A percentile compares a stretch with the other conserved stretches of the same genome.
Conservation (phyloP, 2,797 vertebrate genomes). For the Adelosebastes latens region DNA sequence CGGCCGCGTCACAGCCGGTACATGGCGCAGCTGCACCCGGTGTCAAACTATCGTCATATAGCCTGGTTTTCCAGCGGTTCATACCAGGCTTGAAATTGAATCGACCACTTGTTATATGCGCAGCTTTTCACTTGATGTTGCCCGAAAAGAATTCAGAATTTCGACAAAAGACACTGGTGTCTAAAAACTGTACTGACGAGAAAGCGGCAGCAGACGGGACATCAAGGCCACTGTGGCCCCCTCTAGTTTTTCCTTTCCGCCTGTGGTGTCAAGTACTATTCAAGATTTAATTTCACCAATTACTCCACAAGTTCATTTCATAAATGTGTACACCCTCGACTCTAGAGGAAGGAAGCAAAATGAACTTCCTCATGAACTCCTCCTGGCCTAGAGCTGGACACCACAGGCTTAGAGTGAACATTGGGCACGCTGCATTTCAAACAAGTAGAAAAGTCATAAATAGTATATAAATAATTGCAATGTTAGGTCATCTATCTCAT, state of each 20-base stretch:
- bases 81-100: too few species aligned
- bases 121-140: background rate
- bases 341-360: background rate
- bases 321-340: background rate
- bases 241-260: background rate
- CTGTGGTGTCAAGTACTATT: background rate
- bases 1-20: too few species aligned
- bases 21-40: too few species aligned
- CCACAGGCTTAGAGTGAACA: background rate
- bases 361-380: background rate
- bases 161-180: background rate
- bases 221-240: background rate
- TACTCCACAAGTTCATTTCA: background rate
- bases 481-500: background rate
- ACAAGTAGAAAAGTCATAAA: background rate
- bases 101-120: too few species aligned
- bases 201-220: background rate
- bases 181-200: background rate
- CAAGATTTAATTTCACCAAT: conserved; percentile 1
- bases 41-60: too few species aligned
- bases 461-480: background rate
- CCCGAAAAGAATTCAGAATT: background rate
- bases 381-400: background rate
- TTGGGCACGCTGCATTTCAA: background rate
- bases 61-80: too few species aligned